Percentiles rank a stretch among this genome's conserved stretches.
Conservation (phyloP, 2,113 vertebrate species). For the Oryzias melastigma region DNA sequence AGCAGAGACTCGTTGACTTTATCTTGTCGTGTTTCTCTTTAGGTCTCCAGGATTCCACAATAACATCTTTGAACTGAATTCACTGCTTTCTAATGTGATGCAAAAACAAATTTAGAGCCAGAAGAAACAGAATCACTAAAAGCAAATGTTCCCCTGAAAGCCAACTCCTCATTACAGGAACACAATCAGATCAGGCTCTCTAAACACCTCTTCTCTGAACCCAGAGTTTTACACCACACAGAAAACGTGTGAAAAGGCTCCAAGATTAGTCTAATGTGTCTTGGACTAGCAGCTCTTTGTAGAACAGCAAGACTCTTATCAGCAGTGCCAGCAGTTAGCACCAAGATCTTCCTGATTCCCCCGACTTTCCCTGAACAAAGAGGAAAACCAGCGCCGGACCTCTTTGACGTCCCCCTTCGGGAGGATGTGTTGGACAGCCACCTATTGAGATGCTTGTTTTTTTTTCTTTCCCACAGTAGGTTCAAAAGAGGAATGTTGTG, state of each 20-base stretch:
- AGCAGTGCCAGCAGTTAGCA: slow-evolving; percentile 26
- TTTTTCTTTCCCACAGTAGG: slow-evolving; percentile 59
- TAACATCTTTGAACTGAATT: slow-evolving; percentile 50
- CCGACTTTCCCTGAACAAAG: slow-evolving; percentile 38
- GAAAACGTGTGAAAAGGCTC: slow-evolving; percentile 38
- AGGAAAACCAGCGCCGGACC: slow-evolving; percentile 23
- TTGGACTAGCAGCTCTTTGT: slow-evolving; percentile 14
- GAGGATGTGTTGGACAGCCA: slow-evolving; percentile 66
- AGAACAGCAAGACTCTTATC: slow-evolving; percentile 33
- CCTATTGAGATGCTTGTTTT: slow-evolving; percentile 47
- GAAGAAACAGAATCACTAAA: neutral
- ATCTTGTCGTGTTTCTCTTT: slow-evolving; percentile 35
- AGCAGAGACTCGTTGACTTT: slow-evolving; percentile 12
- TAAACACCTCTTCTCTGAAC: slow-evolving; percentile 21
- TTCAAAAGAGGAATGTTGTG: slow-evolving; percentile 48
- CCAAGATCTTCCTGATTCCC: slow-evolving; percentile 32
- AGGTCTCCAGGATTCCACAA: slow-evolving; percentile 52
- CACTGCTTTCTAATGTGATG: slow-evolving; percentile 29
- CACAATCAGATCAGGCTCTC: slow-evolving; percentile 26
- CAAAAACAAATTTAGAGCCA: slow-evolving; percentile 32
- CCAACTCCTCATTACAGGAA: slow-evolving; percentile 34
- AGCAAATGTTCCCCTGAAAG: slow-evolving; percentile 7
- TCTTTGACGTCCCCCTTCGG: slow-evolving; percentile 52
- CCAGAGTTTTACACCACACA: slow-evolving; percentile 19
- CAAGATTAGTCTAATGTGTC: slow-evolving; percentile 17